phyloP scores from a whole-genome alignment of 1,140 invertebrate genomes.

The Sminthurinus signatus region DNA sequence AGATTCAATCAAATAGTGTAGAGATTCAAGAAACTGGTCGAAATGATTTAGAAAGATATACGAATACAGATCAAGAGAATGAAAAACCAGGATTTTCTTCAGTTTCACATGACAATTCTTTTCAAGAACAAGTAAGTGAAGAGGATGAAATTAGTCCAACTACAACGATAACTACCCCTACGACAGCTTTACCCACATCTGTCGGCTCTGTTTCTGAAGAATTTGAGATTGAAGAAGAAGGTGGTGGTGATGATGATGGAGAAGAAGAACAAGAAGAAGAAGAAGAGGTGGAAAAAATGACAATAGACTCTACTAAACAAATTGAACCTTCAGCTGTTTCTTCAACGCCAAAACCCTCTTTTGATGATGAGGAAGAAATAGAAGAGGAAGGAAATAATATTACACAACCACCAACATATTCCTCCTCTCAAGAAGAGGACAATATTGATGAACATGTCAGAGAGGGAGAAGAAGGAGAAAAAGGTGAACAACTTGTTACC shows the following conservation, averaged over 20 bases:
- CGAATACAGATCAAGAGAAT: slow-evolving; percentile 1
- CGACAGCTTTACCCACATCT: too few species aligned
- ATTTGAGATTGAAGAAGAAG: neutral
- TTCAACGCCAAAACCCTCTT: neutral
- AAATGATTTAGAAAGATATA: slow-evolving; percentile 31
- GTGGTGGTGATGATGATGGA: neutral
- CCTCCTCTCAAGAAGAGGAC: neutral
- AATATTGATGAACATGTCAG: neutral
- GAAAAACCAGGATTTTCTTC: slow-evolving; percentile 6
- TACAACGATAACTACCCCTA: too few species aligned
- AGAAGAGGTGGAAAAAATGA: slow-evolving; percentile 12
- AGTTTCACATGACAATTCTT: neutral
- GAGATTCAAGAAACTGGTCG: slow-evolving; percentile 33
- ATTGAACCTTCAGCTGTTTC: neutral
- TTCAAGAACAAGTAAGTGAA: neutral
- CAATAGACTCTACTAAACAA: neutral
- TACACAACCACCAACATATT: neutral
- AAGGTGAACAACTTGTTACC: too few species aligned
- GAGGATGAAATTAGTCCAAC: slow-evolving; percentile 19
- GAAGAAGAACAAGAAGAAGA: slow-evolving; percentile 14
- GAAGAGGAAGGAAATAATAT: neutral
- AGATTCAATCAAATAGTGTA: neutral
- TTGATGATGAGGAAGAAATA: neutral
- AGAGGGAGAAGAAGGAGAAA: slow-evolving; percentile 14
- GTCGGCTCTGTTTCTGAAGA: too few species aligned